Base-by-base conservation (phyloP, 2,113 vertebrate species). In the Heptranchias perlo region DNA sequence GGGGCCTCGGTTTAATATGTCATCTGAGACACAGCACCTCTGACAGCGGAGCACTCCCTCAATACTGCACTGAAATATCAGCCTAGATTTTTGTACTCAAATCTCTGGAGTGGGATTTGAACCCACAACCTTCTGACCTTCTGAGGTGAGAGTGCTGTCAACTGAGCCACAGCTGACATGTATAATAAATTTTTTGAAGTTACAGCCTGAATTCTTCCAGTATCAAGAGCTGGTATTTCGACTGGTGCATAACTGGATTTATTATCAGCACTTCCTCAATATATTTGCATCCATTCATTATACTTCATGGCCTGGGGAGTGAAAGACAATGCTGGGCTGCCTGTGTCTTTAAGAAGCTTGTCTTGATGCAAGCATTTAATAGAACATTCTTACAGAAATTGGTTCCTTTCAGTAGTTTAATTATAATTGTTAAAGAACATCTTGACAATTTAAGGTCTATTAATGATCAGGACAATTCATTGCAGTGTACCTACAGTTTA, bases 201-300 rank as follows among this genome's bases (percentile, higher is more conserved):
- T 93, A 92, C 39, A 62, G 58, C 89, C 58, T 62, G 35, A 93
- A 62, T 61, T 93, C 89, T 62, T 93, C 61, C 89, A 93, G 89
- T n/a, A 62, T 14, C 16, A 18, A 61, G n/a, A 93, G 13, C 89
- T 93, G 89, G 58, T 93, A n/a, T 93, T 93, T 64, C 89, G 21
- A 93, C 64, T 35, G 64, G 58, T 62, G 89, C 18, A 62, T n/a
- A 39, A 23, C 58, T 62, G 64, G 89, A 62, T 93, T 93, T 93
- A 93, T 93, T 93, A 62, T 93, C 89, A 62, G n/a, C 16, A 93
- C 25, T 93, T 93, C 89, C 89, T 39, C 35, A 93, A 64, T 10
- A 14, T 61, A n/a, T 52, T 28, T 61, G 18, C 35, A n/a, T 92
- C 54, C 89, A 61, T 92, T 89, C 28, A n/a, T n/a, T n/a, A n/a